Evolutionary conservation across 1,140 invertebrate genomes (phyloP).

Genomic region (Caenorhabditis tropicalis): DNA sequence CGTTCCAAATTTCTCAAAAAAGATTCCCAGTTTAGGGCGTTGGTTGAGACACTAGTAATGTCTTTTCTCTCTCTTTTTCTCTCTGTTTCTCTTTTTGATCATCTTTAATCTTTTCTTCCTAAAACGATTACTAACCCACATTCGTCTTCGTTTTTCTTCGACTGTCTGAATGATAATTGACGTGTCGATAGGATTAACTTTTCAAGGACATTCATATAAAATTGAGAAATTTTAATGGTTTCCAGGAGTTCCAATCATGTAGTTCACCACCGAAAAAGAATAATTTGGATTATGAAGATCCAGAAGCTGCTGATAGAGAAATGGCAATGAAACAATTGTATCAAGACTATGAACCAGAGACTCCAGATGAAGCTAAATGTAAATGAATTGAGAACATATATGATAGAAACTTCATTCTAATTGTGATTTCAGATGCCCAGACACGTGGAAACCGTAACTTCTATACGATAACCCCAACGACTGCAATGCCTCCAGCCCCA

Average conservation of each 20-base stretch:
- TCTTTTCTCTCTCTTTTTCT: no score
- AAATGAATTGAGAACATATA: no score
- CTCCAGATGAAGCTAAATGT: constrained; percentile 25
- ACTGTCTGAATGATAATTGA: neutral
- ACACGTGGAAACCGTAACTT: constrained; percentile 17
- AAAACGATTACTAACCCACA: constrained; percentile 42
- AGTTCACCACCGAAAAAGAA: neutral
- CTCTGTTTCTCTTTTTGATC: constrained; percentile 1
- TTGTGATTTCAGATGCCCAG: neutral
- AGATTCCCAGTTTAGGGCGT: constrained; percentile 27
- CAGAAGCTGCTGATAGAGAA: neutral
- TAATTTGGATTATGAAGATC: constrained; percentile 32
- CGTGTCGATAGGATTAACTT: constrained; percentile 26
- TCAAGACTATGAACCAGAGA: constrained; percentile 44
- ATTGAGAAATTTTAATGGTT: neutral
- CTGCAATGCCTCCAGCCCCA: neutral
- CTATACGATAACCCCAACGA: neutral
- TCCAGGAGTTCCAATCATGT: constrained; percentile 50
- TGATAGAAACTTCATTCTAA: neutral
- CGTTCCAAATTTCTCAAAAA: neutral
- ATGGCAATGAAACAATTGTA: constrained; percentile 47
- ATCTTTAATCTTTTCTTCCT: neutral
- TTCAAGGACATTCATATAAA: neutral
- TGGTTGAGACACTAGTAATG: constrained; percentile 32
- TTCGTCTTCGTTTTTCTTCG: neutral